Percentiles rank a stretch among this genome's conserved stretches.
Conservation (phyloP, 1,140 invertebrate genomes). For the Melipona quadrifasciata region DNA sequence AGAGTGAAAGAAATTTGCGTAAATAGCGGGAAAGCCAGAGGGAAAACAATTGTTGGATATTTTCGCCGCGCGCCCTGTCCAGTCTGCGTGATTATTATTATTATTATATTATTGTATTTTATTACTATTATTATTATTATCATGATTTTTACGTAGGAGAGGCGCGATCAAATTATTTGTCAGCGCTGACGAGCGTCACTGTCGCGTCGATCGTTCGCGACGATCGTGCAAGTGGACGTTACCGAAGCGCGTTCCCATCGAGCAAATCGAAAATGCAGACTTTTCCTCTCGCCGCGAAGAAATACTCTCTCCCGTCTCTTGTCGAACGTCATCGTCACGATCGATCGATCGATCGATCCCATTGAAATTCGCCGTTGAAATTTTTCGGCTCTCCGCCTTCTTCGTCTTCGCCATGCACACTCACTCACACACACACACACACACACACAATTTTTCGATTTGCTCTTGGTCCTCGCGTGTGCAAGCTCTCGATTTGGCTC, state of each 20-base stretch:
- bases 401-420: not conserved
- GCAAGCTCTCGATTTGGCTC: slow-evolving; percentile 8
- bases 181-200: not conserved
- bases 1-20: not conserved
- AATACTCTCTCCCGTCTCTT: not conserved
- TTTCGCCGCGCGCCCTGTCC: slow-evolving; percentile 29
- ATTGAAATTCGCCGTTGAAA: not conserved
- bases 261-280: slow-evolving; percentile 31
- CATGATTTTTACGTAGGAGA: not conserved
- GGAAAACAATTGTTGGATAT: slow-evolving; percentile 58
- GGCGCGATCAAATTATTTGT: slow-evolving; percentile 26
- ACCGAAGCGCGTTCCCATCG: not conserved
- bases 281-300: not conserved
- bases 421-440: too few relatives aligned
- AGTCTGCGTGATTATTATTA: slow-evolving; percentile 14
- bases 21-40: slow-evolving; percentile 9
- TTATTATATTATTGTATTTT: not conserved
- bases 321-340: not conserved
- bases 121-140: slow-evolving; percentile 2
- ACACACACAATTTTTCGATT: not conserved
- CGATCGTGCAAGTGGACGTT: not conserved
- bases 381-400: not conserved
- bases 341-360: not conserved
- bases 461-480: not conserved
- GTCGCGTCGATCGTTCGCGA: not conserved